Base-by-base conservation (phyloP, 2,113 vertebrate genomes). In the Prunella fulvescens region DNA sequence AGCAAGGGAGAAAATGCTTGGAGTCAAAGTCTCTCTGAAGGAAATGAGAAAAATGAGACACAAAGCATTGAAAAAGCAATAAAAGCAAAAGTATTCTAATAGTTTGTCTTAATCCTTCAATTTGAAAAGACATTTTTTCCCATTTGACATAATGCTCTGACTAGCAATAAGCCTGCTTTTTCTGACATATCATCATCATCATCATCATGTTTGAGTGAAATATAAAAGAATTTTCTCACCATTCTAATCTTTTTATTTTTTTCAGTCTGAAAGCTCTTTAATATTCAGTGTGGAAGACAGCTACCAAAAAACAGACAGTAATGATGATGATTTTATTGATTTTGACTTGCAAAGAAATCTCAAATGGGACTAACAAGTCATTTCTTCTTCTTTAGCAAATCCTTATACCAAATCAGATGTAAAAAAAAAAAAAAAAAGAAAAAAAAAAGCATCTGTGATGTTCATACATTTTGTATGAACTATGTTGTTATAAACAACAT, bases 311-410 rank as follows among this genome's bases (percentile, higher is more conserved):
- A 80, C 47, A 95, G 92, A 83, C 74, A 86, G 64, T 90, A 93
- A 95, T 94, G 58, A 95, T 92, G 81, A 93, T 66, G 23, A 73
- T 90, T 95, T 95, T 94, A 95, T 90, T 94, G 88, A 82, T 91
- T 96, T 96, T 95, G 85, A 94, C 87, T 90, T 95, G 60, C 64
- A 92, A 85, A 95, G 81, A 88, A 90, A 85, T 87, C 54, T 86
- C 50, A 90, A 19, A 73, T 83, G 67, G 44, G 56, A 77, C 35
- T 90, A 70, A 73, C 25, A 81, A 69, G 54, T 72, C 67, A 85
- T 91, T 95, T 79, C 45, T 80, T 50, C 85, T 60, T 85, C 85
- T 95, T 93, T 62, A 80, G 39, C 58, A 93, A 94, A 94, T 80
- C 65, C 64, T 51, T 45, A 47, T 56, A 66, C 11, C 7, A 66